Percentiles rank a stretch among this genome's conserved stretches.
Conservation (phyloP, 1,140 invertebrate genomes). For the Himalopsyche phryganea region DNA sequence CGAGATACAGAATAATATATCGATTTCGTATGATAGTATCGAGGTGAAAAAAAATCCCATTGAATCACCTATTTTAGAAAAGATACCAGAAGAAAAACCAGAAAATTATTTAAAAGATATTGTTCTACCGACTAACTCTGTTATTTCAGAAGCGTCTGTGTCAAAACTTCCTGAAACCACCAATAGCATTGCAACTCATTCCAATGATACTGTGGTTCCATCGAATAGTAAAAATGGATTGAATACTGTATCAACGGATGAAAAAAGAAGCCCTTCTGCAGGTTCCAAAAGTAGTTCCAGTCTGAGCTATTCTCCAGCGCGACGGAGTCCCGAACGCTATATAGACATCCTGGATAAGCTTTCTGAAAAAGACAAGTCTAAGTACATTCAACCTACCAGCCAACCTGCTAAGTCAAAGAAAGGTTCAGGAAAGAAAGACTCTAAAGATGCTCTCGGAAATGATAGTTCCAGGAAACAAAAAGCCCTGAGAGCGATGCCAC, state of each 20-base stretch:
- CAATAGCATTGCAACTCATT: constrained; percentile 1
- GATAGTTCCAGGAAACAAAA: constrained; percentile 26
- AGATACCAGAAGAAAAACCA: too few relatives aligned
- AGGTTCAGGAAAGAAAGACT: constrained; percentile 4
- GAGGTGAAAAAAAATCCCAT: too few relatives aligned
- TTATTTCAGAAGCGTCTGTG: too few relatives aligned
- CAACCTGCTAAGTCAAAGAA: constrained; percentile 24
- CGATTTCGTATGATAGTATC: too few relatives aligned
- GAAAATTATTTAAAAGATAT: too few relatives aligned
- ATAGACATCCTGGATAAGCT: constrained; percentile 56
- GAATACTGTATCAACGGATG: background rate
- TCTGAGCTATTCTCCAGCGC: constrained; percentile 63
- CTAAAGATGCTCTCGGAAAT: constrained; percentile 21
- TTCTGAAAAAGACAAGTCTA: constrained; percentile 51
- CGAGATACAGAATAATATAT: too few relatives aligned
- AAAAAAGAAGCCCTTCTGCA: constrained; percentile 24
- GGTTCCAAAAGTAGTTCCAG: constrained; percentile 49
- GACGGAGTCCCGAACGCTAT: constrained; percentile 61
- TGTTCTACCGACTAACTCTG: too few relatives aligned
- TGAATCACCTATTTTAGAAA: too few relatives aligned
- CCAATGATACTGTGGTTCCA: constrained; percentile 34
- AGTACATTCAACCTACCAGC: constrained; percentile 47
- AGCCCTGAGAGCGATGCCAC: constrained; percentile 38
- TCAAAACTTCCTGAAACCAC: too few relatives aligned
- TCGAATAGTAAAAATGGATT: constrained; percentile 5